Evolutionary conservation across 2,113 vertebrate species (phyloP).

Genomic region (Sciurus niger): DNA sequence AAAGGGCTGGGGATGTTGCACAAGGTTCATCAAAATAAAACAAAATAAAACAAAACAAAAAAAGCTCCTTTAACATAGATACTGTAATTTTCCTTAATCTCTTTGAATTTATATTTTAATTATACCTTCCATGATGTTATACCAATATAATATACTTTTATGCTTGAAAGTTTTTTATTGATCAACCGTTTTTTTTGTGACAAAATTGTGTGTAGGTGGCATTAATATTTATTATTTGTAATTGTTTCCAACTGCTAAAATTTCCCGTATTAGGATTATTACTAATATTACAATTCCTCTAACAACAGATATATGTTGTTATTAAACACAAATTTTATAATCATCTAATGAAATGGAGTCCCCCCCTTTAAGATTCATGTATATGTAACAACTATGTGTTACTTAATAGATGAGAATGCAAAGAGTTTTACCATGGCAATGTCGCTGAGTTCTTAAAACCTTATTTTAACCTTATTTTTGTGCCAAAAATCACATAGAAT

Average conservation of each 20-base stretch:
- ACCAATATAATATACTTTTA: neutral
- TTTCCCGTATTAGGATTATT: neutral
- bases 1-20: no score
- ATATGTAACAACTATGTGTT: neutral
- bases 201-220: neutral
- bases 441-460: neutral
- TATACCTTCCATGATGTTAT: slow-evolving; percentile 1
- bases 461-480: neutral
- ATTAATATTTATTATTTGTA: neutral
- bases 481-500: neutral
- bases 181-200: neutral
- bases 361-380: neutral
- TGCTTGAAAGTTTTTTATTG: neutral
- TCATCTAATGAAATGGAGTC: neutral
- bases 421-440: neutral
- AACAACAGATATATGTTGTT: neutral
- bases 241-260: neutral
- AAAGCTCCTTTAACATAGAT: neutral
- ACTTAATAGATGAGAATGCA: neutral
- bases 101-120: slow-evolving; percentile 8
- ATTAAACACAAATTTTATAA: neutral
- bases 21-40: no score
- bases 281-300: neutral
- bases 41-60: neutral
- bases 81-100: neutral